Evolutionary conservation across 2,888 invertebrate species (phyloP).

Genomic region (Pyrrhia umbra): DNA sequence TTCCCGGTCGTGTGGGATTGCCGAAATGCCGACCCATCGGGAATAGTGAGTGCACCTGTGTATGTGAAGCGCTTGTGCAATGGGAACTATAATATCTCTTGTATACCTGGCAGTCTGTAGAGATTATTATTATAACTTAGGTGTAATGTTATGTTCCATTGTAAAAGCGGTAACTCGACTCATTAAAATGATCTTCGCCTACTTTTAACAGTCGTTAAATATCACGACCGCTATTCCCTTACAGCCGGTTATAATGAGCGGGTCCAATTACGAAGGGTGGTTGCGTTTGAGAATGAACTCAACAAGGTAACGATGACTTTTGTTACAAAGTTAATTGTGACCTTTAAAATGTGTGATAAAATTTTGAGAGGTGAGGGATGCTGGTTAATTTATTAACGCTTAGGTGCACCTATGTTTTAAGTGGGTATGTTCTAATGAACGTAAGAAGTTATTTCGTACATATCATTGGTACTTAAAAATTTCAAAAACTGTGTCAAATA

Average conservation of each 20-base stretch:
- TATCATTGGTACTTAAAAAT: no score
- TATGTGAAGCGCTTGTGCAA: no score
- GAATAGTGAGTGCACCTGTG: no score
- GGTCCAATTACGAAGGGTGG: conserved; percentile 25
- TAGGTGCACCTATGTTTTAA: background rate
- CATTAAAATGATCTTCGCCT: background rate
- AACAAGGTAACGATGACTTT: conserved; percentile 31
- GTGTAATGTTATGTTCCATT: background rate
- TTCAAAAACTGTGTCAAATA: no score
- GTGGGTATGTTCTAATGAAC: no score
- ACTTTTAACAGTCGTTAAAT: conserved; percentile 19
- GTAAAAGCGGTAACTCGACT: background rate
- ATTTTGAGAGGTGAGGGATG: conserved; percentile 1
- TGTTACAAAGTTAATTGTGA: conserved; percentile 24
- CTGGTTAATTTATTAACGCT: conserved; percentile 15
- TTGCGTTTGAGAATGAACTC: conserved; percentile 10
- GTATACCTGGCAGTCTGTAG: no score
- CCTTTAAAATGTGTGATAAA: conserved; percentile 13
- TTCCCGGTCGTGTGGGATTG: no score
- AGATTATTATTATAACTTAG: background rate
- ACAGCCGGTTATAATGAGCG: background rate
- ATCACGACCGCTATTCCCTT: conserved; percentile 16
- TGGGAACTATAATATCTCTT: no score
- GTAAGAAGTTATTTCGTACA: no score
- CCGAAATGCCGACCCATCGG: no score